These are phyloP conservation scores for Machaerirhynchus nigripectus DNA, from an alignment of 2,113 vertebrate species.

Conservation along the genomic window DNA sequence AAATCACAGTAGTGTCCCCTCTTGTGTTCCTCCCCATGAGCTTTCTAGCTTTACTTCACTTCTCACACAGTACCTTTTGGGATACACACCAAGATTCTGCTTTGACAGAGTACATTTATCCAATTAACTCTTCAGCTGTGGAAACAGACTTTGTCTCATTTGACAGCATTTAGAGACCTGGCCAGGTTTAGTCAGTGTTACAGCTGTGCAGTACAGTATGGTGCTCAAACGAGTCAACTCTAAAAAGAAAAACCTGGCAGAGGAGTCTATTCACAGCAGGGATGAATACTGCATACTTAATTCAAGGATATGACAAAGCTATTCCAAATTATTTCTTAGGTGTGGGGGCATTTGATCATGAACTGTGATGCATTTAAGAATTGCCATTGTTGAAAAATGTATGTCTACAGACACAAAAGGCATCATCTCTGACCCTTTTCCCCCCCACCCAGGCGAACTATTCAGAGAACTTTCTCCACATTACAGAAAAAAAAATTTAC, in stretches of 20 bases:
- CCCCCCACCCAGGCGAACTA: neutral
- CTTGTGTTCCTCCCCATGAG: neutral
- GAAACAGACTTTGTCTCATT: neutral
- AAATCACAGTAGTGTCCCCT: neutral
- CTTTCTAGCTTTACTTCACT: neutral
- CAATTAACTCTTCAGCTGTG: neutral
- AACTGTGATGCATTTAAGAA: neutral
- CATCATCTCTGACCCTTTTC: neutral
- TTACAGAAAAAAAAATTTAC: neutral
- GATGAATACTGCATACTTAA: neutral
- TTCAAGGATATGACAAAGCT: neutral
- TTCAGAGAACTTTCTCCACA: neutral
- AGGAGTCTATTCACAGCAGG: neutral
- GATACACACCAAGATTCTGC: neutral
- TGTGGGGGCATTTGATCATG: neutral
- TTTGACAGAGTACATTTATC: neutral
- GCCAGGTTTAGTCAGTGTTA: neutral
- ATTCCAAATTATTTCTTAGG: neutral
- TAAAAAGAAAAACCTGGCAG: neutral
- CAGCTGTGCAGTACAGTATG: neutral
- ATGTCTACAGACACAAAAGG: neutral
- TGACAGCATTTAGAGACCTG: neutral
- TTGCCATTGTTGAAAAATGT: neutral
- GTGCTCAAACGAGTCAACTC: neutral
- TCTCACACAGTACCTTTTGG: neutral